phyloP scores from a whole-genome alignment of 1,140 invertebrate species.

The Pectinophora gossypiella region DNA sequence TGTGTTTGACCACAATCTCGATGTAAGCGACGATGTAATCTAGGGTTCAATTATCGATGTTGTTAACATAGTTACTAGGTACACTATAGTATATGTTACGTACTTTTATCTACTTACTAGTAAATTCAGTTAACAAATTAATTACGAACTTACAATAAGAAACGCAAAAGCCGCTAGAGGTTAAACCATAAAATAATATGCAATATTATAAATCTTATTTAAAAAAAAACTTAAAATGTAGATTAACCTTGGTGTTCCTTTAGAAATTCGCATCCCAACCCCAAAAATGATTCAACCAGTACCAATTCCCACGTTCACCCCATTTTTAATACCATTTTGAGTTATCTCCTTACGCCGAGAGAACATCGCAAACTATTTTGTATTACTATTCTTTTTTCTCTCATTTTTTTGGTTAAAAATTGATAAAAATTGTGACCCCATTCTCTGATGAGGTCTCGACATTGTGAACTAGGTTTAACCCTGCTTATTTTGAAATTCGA shows the following conservation, averaged over 20 bases:
- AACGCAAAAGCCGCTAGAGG: no score
- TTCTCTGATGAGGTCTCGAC: constrained; percentile 65
- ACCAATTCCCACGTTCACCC: constrained; percentile 62
- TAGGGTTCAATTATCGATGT: no score
- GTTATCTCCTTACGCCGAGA: constrained; percentile 44
- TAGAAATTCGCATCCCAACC: constrained; percentile 35
- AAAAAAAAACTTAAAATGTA: constrained; percentile 43
- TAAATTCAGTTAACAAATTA: no score
- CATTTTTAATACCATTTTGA: constrained; percentile 43
- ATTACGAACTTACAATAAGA: no score
- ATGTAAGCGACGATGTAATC: no score
- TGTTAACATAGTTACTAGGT: no score
- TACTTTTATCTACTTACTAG: no score
- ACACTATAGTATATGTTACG: no score
- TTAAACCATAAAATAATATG: constrained; percentile 10
- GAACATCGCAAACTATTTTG: constrained; percentile 47
- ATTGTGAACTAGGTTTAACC: constrained; percentile 57
- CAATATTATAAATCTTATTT: constrained; percentile 24
- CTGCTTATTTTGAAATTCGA: constrained; percentile 63
- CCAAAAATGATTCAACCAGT: constrained; percentile 26
- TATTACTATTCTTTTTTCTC: constrained; percentile 50
- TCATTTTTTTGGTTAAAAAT: constrained; percentile 30
- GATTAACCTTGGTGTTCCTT: constrained; percentile 49
- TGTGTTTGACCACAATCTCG: no score
- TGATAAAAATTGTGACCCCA: constrained; percentile 50